These are phyloP conservation scores for Nephrocerus scutellatus DNA, from an alignment of 2,888 invertebrate species.

Conservation along the genomic window DNA sequence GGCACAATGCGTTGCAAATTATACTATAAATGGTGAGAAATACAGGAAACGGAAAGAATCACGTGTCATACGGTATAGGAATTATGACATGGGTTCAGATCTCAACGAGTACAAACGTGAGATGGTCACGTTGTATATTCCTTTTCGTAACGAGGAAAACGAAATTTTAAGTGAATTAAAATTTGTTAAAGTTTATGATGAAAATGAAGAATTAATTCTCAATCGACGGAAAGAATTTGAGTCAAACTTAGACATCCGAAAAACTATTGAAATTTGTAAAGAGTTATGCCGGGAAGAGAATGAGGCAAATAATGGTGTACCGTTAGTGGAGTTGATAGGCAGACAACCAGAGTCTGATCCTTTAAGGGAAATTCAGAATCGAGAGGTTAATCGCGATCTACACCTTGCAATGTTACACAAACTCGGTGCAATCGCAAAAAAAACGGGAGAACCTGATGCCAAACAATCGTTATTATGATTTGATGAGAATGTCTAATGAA, in stretches of 20 bases:
- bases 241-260: conserved; percentile 30
- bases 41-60: conserved; percentile 21
- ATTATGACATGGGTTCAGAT: conserved; percentile 37
- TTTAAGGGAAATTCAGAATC: conserved; percentile 24
- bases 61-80: conserved; percentile 34
- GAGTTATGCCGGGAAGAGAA: conserved; percentile 23
- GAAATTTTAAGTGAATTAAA: conserved; percentile 20
- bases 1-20: conserved; percentile 34
- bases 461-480: conserved; percentile 19
- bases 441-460: conserved; percentile 27
- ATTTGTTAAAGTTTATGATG: conserved; percentile 19
- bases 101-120: conserved; percentile 33
- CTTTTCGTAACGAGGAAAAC: conserved; percentile 24
- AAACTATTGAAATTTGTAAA: conserved; percentile 28
- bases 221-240: conserved; percentile 21
- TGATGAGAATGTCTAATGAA: conserved; percentile 25
- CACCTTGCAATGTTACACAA: conserved; percentile 24
- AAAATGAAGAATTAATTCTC: conserved; percentile 20
- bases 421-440: conserved; percentile 27
- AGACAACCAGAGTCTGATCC: conserved; percentile 22
- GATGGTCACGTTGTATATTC: conserved; percentile 32
- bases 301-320: conserved; percentile 9
- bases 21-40: conserved; percentile 18
- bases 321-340: conserved; percentile 15
- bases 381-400: conserved; percentile 24